Base-by-base conservation (phyloP, 2,888 invertebrate genomes). In the Eurois occulta region DNA sequence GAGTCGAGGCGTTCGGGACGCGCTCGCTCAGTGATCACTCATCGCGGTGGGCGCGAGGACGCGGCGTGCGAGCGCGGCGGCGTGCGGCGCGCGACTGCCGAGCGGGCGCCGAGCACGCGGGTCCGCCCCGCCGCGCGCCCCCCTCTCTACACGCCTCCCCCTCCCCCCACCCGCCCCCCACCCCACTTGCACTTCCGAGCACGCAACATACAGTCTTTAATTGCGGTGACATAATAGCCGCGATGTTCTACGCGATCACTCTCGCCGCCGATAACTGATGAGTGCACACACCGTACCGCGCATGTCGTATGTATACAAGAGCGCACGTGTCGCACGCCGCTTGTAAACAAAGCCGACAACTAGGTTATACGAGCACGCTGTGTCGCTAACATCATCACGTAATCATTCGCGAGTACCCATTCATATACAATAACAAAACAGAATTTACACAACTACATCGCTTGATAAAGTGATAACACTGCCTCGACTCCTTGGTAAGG, bases 11-110 rank as follows among this genome's bases (percentile, higher is more conserved):
- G 92, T 91, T 91, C 92, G 89, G 87, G 91, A 90, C 90, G 92
- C 93, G 87, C 92, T 92, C 92, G 92, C 91, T 94, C 94, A 93
- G 91, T 93, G 93, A 88, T 92, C 94, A 94, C 95, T 93, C 95
- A 95, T 95, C 95, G 95, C 95, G 95, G 91, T 91, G 90, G 90
- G 90, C 91, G 92, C 91, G 89, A 85, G 78, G 81, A 91, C 92
- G 91, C 91, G 86, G 86, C 91, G 90, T 91, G 91, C 93, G 90
- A 89, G 90, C 93, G 90, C 92, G 90, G 86, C 90, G 91, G 91
- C 94, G 92, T 89, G 90, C 92, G 87, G 90, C 93, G 91, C 93
- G 92, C 93, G 91, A 92, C 91, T 93, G 92, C 88, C 89, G 90
- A 82, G 82, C 90, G 93, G 89, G 83, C 84, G 91, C 90, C 92